phyloP scores from a whole-genome alignment of 2,113 vertebrate genomes.

The Megaleporinus macrocephalus region DNA sequence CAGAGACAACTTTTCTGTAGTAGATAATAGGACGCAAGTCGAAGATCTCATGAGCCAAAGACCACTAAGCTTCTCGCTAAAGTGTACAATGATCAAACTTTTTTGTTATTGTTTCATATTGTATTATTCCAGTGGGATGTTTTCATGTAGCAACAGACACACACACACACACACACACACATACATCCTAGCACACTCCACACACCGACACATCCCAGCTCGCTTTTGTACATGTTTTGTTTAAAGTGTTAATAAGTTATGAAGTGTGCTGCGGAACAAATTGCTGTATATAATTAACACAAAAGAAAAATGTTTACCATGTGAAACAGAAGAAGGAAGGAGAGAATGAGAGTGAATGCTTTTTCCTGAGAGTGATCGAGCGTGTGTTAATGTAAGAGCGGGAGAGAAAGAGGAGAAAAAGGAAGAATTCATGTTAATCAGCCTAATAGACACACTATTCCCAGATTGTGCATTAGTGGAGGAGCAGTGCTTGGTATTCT shows the following conservation, averaged over 20 bases:
- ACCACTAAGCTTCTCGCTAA: slow-evolving; percentile 61
- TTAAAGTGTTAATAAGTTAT: slow-evolving; percentile 77
- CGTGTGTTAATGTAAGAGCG: background rate
- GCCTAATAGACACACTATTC: background rate
- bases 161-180: slow-evolving; percentile 14
- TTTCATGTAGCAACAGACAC: slow-evolving; percentile 72
- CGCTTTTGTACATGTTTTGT: slow-evolving; percentile 62
- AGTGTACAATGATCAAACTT: slow-evolving; percentile 61
- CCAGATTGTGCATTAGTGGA: background rate
- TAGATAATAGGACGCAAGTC: slow-evolving; percentile 11
- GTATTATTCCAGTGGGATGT: slow-evolving; percentile 58
- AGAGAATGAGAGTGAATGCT: slow-evolving; percentile 26
- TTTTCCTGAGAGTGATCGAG: background rate
- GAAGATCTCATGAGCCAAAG: slow-evolving; percentile 72
- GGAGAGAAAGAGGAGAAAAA: background rate
- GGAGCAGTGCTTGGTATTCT: background rate
- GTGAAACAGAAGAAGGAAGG: slow-evolving; percentile 56
- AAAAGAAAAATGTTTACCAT: slow-evolving; percentile 71
- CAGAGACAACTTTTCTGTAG: slow-evolving; percentile 25
- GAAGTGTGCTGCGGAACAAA: slow-evolving; percentile 68
- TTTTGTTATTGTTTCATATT: slow-evolving; percentile 61
- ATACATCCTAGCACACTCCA: slow-evolving; percentile 24
- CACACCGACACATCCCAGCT: slow-evolving; percentile 53
- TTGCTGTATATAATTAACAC: slow-evolving; percentile 69
- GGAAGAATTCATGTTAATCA: slow-evolving; percentile 3